Base-by-base conservation (phyloP, 2,888 invertebrate genomes). In the Gisinianus flammeolus region DNA sequence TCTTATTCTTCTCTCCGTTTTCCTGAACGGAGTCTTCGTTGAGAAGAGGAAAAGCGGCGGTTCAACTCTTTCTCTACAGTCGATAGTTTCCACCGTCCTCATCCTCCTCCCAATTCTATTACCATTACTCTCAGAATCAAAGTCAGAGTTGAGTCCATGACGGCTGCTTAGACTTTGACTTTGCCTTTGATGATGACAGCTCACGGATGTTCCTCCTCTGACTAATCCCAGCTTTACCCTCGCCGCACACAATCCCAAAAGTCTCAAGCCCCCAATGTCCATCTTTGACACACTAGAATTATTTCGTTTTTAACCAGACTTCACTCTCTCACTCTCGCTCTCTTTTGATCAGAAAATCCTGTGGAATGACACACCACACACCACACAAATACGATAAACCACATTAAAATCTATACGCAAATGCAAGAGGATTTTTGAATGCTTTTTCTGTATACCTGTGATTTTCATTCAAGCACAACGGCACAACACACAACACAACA, bases 191-290 rank as follows among this genome's bases (percentile, higher is more conserved):
- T n/a, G n/a, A n/a, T n/a, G n/a, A n/a, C n/a, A n/a, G n/a, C 44
- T 19, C 30, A 16, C 64, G n/a, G n/a, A n/a, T n/a, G n/a, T 26
- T 30, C 67, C 67, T 24, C 30, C 56, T 71, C 28, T n/a, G 12
- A 6, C 30, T 56, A 71, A 56, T 56, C 56, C 56, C 16, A 31
- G 3, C 58, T 72, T 72, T 12, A 33, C 19, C 56, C 56, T 26
- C n/a, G 6, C 28, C n/a, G 6, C 28, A 58, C 72, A 33, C 19
- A 30, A 33, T 72, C 72, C 58, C 72, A 72, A 31, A 72, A 72
- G 30, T 58, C 72, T 72, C 72, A 58, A 54, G 19, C 35, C 69
- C 19, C 72, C 58, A 72, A 31, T 72, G 72, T 72, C 72, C 72
- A 72, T 52, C 19, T 44, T 26, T 54, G 66, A 66, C 66, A 10